A percentile compares a stretch with the other conserved stretches of the same genome.
Evolutionary conservation across 2,797 vertebrate species (phyloP).

Genomic region (Aldrovandia affinis): DNA sequence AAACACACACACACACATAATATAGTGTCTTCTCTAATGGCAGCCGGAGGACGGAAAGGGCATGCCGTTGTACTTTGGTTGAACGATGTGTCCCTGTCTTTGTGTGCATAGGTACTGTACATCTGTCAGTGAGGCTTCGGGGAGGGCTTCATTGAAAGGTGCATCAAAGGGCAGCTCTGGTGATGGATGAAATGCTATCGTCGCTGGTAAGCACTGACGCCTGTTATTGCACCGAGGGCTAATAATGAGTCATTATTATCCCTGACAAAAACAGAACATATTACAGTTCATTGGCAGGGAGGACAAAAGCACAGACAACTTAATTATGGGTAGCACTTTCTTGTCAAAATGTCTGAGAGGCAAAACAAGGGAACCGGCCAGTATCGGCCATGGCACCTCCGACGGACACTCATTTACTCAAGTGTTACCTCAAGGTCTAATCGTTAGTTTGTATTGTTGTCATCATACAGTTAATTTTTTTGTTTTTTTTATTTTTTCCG

Average conservation of each 20-base stretch:
- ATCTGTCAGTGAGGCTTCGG: conserved; percentile 5
- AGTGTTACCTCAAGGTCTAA: not conserved
- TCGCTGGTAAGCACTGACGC: not conserved
- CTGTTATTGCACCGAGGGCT: not conserved
- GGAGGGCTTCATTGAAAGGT: not conserved
- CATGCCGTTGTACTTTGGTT: not conserved
- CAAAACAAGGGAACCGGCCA: not conserved
- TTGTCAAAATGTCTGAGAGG: conserved; percentile 3
- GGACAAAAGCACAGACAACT: not conserved
- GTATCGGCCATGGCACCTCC: too few species aligned
- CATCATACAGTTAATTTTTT: not conserved
- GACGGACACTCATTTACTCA: too few species aligned
- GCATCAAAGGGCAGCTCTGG: not conserved
- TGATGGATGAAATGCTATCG: not conserved
- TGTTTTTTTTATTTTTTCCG: too few species aligned
- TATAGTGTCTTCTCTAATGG: not conserved
- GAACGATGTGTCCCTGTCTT: not conserved
- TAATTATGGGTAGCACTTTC: conserved; percentile 2
- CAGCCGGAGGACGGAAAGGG: not conserved
- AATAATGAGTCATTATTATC: not conserved
- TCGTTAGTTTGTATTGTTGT: not conserved
- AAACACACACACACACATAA: not conserved
- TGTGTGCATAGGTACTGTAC: not conserved
- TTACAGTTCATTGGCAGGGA: not conserved
- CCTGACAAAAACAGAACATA: conserved; percentile 3